A percentile compares a stretch with the other conserved stretches of the same genome.
These are phyloP conservation scores for Numida meleagris DNA, from an alignment of 2,113 vertebrate species.

Conservation along the genomic window DNA sequence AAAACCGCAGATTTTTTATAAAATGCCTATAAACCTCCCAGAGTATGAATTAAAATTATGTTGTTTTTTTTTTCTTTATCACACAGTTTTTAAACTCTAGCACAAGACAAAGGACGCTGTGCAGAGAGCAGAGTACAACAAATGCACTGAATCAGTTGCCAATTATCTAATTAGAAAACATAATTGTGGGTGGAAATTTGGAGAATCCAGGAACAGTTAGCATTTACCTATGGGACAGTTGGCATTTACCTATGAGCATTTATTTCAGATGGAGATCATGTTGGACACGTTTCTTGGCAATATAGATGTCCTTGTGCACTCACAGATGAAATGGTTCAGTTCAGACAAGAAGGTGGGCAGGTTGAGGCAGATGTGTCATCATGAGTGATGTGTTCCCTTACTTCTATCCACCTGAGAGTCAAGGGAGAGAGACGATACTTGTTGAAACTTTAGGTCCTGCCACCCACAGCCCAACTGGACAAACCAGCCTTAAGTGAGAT, in stretches of 20 bases:
- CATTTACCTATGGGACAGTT: fast-evolving
- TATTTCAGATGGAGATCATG: background rate
- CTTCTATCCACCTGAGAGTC: fast-evolving
- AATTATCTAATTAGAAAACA: background rate
- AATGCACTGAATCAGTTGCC: background rate
- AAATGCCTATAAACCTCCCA: background rate
- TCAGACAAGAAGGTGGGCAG: background rate
- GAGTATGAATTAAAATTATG: background rate
- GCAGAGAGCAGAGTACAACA: background rate
- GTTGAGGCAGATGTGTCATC: background rate
- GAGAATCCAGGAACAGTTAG: fast-evolving
- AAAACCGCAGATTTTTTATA: background rate
- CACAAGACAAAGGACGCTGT: background rate
- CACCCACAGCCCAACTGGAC: background rate
- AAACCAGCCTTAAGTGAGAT: background rate
- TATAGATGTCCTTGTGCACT: background rate
- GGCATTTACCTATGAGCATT: background rate
- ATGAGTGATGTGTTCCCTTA: background rate
- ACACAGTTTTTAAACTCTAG: background rate
- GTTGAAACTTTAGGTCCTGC: background rate
- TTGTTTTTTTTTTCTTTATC: background rate
- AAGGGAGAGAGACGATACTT: background rate
- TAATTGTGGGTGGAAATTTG: background rate
- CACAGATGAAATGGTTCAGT: background rate
- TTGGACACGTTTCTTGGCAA: background rate